Base-by-base conservation (phyloP, 2,113 vertebrate genomes). In the Naja naja region DNA sequence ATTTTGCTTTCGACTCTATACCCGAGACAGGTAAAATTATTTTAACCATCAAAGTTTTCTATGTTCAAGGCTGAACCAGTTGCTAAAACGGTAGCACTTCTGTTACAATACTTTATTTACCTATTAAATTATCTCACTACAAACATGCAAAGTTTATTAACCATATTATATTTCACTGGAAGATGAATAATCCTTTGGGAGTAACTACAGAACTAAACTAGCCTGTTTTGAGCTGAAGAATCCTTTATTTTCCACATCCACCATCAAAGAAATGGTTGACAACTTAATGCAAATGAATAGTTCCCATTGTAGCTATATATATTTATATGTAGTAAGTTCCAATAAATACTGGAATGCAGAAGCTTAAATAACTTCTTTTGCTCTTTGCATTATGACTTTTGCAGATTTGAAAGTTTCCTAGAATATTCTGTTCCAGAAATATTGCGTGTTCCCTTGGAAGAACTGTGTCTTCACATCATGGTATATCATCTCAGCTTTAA, bases 391-490 rank as follows among this genome's bases (percentile, higher is more conserved):
- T 93, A 54, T 64, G 23, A n/a, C 93, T 43, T 64, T 95, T 97
- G 30, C 94, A 99, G 99, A 94, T 99, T 99, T 96, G 96, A 98
- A 95, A 96, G 97, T 91, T 99, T 99, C 95, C 97, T 98, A 97
- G 98, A 99, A n/a, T 99, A 99, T 60, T 98, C 99, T 54, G 97
- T 99, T 94, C 99, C 99, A 93, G 99, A 99, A 97, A 99, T 99
- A 94, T 45, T 99, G 1, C 98, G 99, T 25, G 99, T 99, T 90
- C 99, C 99, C 54, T 97, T 99, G 95, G 99, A 99, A 93, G 99
- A 99, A 93, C 97, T 99, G 89, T 99, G 99, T 94, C 99, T 99
- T 96, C 99, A 99, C 93, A 98, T 99, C 89, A 99, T 99, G 99
- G 99, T 99, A 98, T n/a, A 27, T 1, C 4, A 93, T 95, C 95